Conservation (phyloP, 2,888 invertebrate genomes). For the Parascotia fuliginaria region DNA sequence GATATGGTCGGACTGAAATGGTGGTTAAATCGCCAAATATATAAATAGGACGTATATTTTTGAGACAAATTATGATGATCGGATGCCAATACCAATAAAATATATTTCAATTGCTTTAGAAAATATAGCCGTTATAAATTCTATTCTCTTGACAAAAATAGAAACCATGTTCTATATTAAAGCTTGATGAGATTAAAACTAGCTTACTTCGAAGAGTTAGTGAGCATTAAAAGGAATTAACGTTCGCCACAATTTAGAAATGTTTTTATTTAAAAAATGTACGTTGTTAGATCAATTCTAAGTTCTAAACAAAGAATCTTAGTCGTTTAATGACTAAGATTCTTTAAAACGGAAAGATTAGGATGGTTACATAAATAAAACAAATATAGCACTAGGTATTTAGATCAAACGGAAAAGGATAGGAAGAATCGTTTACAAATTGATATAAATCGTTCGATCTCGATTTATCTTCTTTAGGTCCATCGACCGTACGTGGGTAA, state of each 20-base stretch:
- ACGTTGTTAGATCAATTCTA: slow-evolving; percentile 1
- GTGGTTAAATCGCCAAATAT: too few species aligned
- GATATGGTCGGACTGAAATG: too few species aligned
- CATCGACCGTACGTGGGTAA: slow-evolving; percentile 66
- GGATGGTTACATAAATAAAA: slow-evolving; percentile 27
- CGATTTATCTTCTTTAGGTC: slow-evolving; percentile 80
- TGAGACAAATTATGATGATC: not conserved
- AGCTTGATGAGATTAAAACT: slow-evolving; percentile 9
- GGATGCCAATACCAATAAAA: not conserved
- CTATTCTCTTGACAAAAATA: not conserved
- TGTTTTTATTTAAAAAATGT: slow-evolving; percentile 3
- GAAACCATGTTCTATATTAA: not conserved
- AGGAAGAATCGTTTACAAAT: slow-evolving; percentile 72
- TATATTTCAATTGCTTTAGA: not conserved
- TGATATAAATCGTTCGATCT: slow-evolving; percentile 79
- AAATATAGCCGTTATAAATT: not conserved
- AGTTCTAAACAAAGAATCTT: slow-evolving; percentile 10
- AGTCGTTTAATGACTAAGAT: slow-evolving; percentile 5
- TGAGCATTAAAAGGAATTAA: slow-evolving; percentile 11
- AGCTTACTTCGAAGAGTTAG: slow-evolving; percentile 11
- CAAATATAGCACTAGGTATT: slow-evolving; percentile 56
- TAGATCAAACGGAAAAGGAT: slow-evolving; percentile 68
- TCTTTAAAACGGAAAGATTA: slow-evolving; percentile 11
- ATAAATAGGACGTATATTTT: not conserved
- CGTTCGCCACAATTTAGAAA: not conserved